phyloP scores from a whole-genome alignment of 2,113 vertebrate genomes.

The Blennius ocellaris region DNA sequence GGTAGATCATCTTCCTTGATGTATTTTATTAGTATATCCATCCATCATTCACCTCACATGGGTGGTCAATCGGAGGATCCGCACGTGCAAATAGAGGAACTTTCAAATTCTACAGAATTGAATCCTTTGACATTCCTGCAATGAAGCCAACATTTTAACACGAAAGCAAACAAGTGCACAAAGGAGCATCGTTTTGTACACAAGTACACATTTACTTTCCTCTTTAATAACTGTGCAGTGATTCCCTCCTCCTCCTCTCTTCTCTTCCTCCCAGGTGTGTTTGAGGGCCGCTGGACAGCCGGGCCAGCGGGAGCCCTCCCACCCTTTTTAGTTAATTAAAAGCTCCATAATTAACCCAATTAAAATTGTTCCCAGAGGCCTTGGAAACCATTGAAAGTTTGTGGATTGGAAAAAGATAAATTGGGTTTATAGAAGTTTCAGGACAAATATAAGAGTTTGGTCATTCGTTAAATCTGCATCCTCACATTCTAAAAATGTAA shows the following conservation, averaged over 20 bases:
- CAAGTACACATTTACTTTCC: no score
- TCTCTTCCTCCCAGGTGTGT: slow-evolving; percentile 58
- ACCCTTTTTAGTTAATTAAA: slow-evolving; percentile 61
- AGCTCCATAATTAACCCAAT: slow-evolving; percentile 65
- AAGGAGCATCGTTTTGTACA: no score
- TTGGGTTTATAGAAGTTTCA: slow-evolving; percentile 56
- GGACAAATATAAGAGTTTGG: slow-evolving; percentile 27
- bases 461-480: slow-evolving; percentile 30
- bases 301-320: slow-evolving; percentile 39
- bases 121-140: no score
- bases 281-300: slow-evolving; percentile 48
- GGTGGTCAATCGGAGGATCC: no score
- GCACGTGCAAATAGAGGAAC: no score
- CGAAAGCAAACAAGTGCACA: no score
- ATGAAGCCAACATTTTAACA: no score
- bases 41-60: no score
- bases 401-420: slow-evolving; percentile 49
- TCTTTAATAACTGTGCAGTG: no score
- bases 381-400: slow-evolving; percentile 63
- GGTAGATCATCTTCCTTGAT: no score
- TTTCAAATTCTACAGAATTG: no score
- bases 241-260: slow-evolving; percentile 3
- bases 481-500: slow-evolving; percentile 13
- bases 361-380: slow-evolving; percentile 60
- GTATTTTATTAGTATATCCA: no score